Evolutionary conservation across 2,797 vertebrate species (phyloP).

Genomic region (Amblyraja radiata): DNA sequence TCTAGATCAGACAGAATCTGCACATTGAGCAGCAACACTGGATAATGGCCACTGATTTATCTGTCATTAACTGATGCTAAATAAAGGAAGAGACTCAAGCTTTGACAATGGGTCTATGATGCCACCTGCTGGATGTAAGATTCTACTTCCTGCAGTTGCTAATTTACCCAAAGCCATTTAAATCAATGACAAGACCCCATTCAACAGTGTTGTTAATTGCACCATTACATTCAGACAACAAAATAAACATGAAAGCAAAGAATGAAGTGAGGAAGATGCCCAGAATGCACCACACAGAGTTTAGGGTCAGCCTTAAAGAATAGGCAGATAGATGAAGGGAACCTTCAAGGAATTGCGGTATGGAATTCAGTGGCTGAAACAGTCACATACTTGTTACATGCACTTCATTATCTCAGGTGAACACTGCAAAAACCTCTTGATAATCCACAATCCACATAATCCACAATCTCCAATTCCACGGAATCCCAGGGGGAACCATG

Average conservation of each 20-base stretch:
- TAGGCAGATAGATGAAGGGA: neutral
- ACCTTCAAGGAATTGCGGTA: neutral
- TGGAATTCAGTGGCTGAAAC: neutral
- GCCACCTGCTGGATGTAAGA: neutral
- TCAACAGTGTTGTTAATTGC: neutral
- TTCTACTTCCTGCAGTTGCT: neutral
- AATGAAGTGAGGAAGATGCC: neutral
- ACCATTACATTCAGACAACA: neutral
- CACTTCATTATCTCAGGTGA: neutral
- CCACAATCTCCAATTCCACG: neutral
- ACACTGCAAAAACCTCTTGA: neutral
- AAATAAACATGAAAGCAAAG: neutral
- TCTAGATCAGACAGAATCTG: too few species aligned
- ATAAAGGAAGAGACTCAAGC: neutral
- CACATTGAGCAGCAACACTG: too few species aligned
- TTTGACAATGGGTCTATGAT: neutral
- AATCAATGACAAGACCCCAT: neutral
- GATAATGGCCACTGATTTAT: too few species aligned
- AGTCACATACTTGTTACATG: neutral
- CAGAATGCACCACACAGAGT: neutral
- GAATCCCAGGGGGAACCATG: neutral
- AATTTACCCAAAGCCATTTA: neutral
- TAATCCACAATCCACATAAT: neutral
- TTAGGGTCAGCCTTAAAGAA: neutral
- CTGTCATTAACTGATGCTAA: too few species aligned